Evolutionary conservation across 2,797 vertebrate species (phyloP).

Genomic region (Florisuga fusca): DNA sequence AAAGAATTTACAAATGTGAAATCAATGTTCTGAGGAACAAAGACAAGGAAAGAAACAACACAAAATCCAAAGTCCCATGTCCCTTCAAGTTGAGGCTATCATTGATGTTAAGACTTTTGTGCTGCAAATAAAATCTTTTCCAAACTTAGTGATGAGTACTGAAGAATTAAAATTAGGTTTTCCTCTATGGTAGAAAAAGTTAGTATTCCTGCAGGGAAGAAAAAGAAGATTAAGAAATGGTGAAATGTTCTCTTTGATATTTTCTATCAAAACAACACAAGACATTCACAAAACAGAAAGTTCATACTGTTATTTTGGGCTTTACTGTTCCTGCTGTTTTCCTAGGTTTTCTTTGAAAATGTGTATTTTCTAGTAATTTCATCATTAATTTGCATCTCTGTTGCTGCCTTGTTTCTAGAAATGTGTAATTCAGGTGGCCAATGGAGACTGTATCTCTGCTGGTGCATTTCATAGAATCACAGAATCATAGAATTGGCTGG

Average conservation of each 20-base stretch:
- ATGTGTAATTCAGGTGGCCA: not conserved
- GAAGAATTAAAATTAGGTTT: not conserved
- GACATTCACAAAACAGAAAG: not conserved
- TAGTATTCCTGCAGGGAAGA: not conserved
- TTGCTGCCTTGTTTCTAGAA: not conserved
- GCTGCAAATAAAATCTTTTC: not conserved
- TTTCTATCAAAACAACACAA: not conserved
- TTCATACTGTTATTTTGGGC: not conserved
- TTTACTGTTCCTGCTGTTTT: not conserved
- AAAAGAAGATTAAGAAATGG: not conserved
- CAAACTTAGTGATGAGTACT: not conserved
- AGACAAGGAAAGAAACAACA: accelerated
- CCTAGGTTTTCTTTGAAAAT: not conserved
- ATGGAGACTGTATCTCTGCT: not conserved
- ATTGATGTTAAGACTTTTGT: not conserved
- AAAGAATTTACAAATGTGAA: not conserved
- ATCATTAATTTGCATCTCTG: not conserved
- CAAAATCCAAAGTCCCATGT: not conserved
- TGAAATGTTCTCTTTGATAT: not conserved
- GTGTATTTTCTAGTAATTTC: not conserved
- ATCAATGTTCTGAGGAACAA: not conserved
- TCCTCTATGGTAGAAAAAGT: not conserved
- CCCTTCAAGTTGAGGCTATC: not conserved
- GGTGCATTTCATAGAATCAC: too few species aligned
- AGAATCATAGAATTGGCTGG: too few species aligned